Percentiles rank a stretch among this genome's conserved stretches.
These are phyloP conservation scores for Centruroides vittatus DNA, from an alignment of 1,140 invertebrate species.

Conservation along the genomic window DNA sequence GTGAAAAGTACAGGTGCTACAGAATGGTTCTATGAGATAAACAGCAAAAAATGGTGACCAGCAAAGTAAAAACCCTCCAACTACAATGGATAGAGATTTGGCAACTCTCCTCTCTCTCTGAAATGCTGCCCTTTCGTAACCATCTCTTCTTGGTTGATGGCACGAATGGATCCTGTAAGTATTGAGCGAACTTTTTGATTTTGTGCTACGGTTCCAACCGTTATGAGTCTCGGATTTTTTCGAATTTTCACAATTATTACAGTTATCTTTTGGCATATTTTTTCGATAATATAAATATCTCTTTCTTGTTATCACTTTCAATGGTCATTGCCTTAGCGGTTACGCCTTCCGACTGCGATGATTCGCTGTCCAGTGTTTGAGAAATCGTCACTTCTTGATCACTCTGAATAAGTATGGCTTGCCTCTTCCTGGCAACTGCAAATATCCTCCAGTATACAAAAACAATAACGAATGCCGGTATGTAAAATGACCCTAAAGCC, in stretches of 20 bases:
- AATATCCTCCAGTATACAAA: slow-evolving; percentile 99
- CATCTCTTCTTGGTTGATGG: slow-evolving; percentile 8
- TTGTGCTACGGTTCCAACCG: not conserved
- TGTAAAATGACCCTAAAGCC: slow-evolving; percentile 92
- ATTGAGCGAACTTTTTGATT: not conserved
- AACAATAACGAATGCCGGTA: slow-evolving; percentile 96
- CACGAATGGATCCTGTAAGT: not conserved
- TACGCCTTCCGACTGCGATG: not conserved
- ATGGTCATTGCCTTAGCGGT: not conserved
- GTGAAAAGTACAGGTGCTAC: slow-evolving; percentile 46
- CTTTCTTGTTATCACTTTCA: not conserved
- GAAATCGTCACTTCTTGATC: not conserved
- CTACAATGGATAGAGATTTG: slow-evolving; percentile 76
- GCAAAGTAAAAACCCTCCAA: slow-evolving; percentile 79
- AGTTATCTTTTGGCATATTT: not conserved
- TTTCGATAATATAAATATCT: not conserved
- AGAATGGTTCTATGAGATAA: slow-evolving; percentile 68
- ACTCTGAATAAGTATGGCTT: slow-evolving; percentile 11
- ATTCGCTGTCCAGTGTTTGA: not conserved
- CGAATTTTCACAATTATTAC: not conserved
- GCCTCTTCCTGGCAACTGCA: slow-evolving; percentile 67
- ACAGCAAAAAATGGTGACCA: slow-evolving; percentile 81
- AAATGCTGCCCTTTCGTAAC: slow-evolving; percentile 21
- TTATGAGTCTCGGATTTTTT: not conserved
- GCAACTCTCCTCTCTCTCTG: slow-evolving; percentile 67